These are phyloP conservation scores for Deilephila elpenor DNA, from an alignment of 2,888 invertebrate species.

Conservation along the genomic window DNA sequence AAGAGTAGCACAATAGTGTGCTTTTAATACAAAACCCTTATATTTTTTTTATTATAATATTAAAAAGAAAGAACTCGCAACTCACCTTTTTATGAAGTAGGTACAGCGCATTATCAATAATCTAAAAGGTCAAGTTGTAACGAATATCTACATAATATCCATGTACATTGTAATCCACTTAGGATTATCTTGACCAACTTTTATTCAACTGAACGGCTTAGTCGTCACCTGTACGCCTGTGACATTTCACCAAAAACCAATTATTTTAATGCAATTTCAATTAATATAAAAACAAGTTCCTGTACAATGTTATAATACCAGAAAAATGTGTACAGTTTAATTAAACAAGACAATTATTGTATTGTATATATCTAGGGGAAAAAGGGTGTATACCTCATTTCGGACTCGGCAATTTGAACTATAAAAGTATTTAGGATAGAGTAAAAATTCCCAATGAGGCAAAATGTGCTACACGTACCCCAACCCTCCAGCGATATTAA, in stretches of 20 bases:
- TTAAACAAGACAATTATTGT: neutral
- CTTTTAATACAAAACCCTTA: too few species aligned
- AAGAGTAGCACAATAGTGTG: too few species aligned
- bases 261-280: neutral
- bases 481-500: too few species aligned
- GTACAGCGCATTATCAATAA: neutral
- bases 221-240: neutral
- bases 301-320: neutral
- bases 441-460: too few species aligned
- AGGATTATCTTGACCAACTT: neutral
- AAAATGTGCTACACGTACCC: too few species aligned
- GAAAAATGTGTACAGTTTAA: neutral
- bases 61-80: too few species aligned
- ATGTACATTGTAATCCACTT: neutral
- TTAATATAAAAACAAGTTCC: conserved; percentile 4
- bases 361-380: too few species aligned
- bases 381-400: too few species aligned
- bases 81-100: too few species aligned
- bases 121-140: neutral
- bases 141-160: neutral
- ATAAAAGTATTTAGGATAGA: too few species aligned
- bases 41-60: too few species aligned
- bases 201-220: neutral
- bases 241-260: neutral
- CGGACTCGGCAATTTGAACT: too few species aligned